Base-by-base conservation (phyloP, 1,140 invertebrate species). In the Dendroctonus valens region DNA sequence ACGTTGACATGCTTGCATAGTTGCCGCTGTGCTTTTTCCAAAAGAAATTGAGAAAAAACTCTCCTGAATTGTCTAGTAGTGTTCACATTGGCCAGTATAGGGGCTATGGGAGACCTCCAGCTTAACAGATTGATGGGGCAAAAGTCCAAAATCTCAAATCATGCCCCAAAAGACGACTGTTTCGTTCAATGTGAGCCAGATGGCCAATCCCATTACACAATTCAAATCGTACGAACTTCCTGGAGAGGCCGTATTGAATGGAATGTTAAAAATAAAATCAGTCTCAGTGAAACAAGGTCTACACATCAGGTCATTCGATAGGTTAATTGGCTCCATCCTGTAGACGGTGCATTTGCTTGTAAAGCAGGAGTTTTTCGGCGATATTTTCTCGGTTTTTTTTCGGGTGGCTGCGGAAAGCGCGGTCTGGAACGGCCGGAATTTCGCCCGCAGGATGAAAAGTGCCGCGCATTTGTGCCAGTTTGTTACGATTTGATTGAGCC, bases 311-410 rank as follows among this genome's bases (percentile, higher is more conserved):
- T 63, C 66, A 68, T 60, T 59, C 58, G 66, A 67, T 51, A 11
- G 41, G 7, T n/a, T 68, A 68, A 68, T 53, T 51, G 38, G 59
- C 59, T 58, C 58, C 66, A 68, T 68, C 66, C 66, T 68, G 66
- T 68, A 62, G 8, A 48, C 7, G 15, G 6, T 49, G 38, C 12
- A 15, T 60, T 7, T 39, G 49, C 49, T 59, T 37, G 15, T 58
- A 37, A 7, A 46, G 44, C 12, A 46, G 12, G 9, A 12, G 44
- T 46, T 46, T 46, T 9, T 46, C 12, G 44, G 44, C 44, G 9
- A 46, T 9, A 46, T 48, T 48, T n/a, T 48, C 14, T 48, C 46
- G 7, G 46, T 48, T n/a, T 48, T 48, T 48, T 8, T 48, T 48
- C 5, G 14, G 14, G 14, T n/a, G 46, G 11, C 7, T 11, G 46